These are phyloP conservation scores for Syrphus vitripennis DNA, from an alignment of 2,888 invertebrate species.

Conservation along the genomic window DNA sequence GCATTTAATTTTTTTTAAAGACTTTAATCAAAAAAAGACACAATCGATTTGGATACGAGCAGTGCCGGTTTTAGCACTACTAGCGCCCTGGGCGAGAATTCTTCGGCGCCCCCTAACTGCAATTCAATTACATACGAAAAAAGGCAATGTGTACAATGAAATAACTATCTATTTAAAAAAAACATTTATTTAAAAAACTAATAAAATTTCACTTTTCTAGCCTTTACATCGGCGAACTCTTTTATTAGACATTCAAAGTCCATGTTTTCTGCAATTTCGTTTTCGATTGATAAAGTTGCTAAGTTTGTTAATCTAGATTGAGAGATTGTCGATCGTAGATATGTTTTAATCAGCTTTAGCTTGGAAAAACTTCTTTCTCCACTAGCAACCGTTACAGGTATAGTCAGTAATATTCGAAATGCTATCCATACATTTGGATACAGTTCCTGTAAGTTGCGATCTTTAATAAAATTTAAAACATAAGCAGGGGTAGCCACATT, in stretches of 20 bases:
- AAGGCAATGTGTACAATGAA: not conserved
- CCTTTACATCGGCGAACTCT: not conserved
- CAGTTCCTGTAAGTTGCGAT: too few species aligned
- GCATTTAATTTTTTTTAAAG: not conserved
- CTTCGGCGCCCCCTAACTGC: too few species aligned
- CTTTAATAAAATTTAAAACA: too few species aligned
- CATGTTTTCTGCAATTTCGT: not conserved
- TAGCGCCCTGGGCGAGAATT: too few species aligned
- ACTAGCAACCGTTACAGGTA: too few species aligned
- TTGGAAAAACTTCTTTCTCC: not conserved
- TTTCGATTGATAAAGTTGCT: not conserved
- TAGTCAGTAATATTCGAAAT: too few species aligned
- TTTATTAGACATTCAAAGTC: not conserved
- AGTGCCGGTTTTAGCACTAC: too few species aligned
- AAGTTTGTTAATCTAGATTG: not conserved
- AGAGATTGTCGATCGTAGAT: too few species aligned
- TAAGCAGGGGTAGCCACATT: too few species aligned
- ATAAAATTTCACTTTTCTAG: not conserved
- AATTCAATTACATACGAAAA: too few species aligned
- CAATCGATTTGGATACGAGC: conserved; percentile 39
- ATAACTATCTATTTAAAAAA: not conserved
- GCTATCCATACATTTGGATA: too few species aligned
- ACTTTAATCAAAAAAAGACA: conserved; percentile 10
- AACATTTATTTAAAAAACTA: not conserved
- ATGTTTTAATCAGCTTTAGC: too few species aligned